Evolutionary conservation across 2,888 invertebrate genomes (phyloP).

Genomic region (Yponomeuta sedellus): DNA sequence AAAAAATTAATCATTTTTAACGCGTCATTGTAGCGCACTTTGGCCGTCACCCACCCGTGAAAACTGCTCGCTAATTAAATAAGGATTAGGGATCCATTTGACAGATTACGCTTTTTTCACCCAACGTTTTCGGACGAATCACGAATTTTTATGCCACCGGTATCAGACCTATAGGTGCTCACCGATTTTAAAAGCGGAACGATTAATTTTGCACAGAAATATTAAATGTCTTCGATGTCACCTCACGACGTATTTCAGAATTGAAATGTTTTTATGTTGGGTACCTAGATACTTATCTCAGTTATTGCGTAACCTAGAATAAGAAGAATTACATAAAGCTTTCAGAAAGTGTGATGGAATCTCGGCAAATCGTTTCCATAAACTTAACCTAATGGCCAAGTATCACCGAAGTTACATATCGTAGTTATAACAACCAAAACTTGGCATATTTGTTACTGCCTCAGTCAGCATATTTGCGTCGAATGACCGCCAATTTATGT

Average conservation of each 20-base stretch:
- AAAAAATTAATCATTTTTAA: slow-evolving; percentile 74
- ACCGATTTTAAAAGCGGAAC: slow-evolving; percentile 19
- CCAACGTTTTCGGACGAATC: slow-evolving; percentile 39
- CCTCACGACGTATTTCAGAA: not conserved
- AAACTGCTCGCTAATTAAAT: slow-evolving; percentile 69
- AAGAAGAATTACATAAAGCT: slow-evolving; percentile 70
- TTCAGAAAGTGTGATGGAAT: slow-evolving; percentile 74
- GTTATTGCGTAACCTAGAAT: slow-evolving; percentile 30
- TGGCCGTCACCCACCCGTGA: slow-evolving; percentile 56
- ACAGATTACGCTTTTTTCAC: slow-evolving; percentile 63
- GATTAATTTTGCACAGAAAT: slow-evolving; percentile 46
- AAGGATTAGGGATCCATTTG: slow-evolving; percentile 67
- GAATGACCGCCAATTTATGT: slow-evolving; percentile 77
- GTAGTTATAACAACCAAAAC: slow-evolving; percentile 73
- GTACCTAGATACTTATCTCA: not conserved
- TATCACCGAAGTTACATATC: slow-evolving; percentile 76
- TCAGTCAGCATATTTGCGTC: slow-evolving; percentile 75
- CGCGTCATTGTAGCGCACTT: slow-evolving; percentile 62
- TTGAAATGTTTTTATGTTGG: not conserved
- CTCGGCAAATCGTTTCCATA: slow-evolving; percentile 70
- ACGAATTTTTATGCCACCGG: slow-evolving; percentile 41
- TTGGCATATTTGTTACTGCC: slow-evolving; percentile 76
- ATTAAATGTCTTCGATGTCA: not conserved
- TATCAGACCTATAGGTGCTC: not conserved
- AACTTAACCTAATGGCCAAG: slow-evolving; percentile 67